Conservation (phyloP, 2,888 invertebrate genomes). For the Sinelater perroti region DNA sequence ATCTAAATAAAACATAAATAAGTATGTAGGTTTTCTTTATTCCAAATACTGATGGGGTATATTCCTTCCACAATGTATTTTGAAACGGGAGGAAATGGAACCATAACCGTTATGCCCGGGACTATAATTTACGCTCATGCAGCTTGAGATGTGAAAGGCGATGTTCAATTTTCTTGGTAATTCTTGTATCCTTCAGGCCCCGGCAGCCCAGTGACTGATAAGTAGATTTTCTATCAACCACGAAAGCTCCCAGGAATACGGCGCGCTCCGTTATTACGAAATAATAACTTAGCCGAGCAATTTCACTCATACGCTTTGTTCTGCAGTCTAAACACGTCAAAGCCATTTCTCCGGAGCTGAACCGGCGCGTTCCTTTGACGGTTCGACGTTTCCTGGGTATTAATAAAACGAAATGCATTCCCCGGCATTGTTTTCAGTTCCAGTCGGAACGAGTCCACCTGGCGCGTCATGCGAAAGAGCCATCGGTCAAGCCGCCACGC, state of each 20-base stretch:
- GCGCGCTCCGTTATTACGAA: neutral
- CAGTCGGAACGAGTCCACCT: neutral
- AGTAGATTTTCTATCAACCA: slow-evolving; percentile 3
- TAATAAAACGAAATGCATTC: neutral
- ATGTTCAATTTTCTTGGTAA: neutral
- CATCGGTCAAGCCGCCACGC: slow-evolving; percentile 26
- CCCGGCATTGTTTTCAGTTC: no score
- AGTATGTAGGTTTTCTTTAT: no score
- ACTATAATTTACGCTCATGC: neutral
- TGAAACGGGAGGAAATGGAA: no score
- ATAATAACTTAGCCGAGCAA: slow-evolving; percentile 6
- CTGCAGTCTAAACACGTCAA: neutral
- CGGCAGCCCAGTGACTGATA: neutral
- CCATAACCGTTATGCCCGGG: no score
- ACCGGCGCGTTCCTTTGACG: neutral
- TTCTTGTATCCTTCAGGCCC: neutral
- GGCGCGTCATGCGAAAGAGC: slow-evolving; percentile 17
- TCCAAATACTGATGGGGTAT: no score
- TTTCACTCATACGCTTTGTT: slow-evolving; percentile 5
- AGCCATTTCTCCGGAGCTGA: slow-evolving; percentile 1
- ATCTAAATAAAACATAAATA: no score
- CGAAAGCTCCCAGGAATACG: slow-evolving; percentile 1
- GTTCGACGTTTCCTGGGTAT: neutral
- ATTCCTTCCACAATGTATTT: no score
- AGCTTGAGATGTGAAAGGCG: no score